A percentile compares a stretch with the other conserved stretches of the same genome.
These are phyloP conservation scores for Lepidothrix coronata DNA, from an alignment of 2,113 vertebrate genomes.

Conservation along the genomic window DNA sequence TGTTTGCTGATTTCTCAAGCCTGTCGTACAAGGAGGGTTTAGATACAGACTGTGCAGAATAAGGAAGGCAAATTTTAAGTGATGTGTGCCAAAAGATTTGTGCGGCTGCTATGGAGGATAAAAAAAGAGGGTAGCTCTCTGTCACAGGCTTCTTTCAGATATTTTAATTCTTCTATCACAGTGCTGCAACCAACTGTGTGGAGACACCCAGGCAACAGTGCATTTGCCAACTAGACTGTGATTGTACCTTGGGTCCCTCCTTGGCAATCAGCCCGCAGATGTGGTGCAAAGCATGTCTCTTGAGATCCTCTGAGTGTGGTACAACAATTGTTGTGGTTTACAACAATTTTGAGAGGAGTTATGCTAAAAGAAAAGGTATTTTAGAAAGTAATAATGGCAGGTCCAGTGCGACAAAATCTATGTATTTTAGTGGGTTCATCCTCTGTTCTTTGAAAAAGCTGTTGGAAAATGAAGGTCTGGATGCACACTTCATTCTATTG, in stretches of 20 bases:
- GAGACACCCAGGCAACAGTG: accelerated
- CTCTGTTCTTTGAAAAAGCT: not conserved
- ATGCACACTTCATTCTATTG: not conserved
- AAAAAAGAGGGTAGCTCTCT: not conserved
- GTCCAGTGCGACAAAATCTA: not conserved
- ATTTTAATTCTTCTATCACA: not conserved
- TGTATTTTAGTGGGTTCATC: accelerated
- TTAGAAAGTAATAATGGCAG: not conserved
- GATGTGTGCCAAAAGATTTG: not conserved
- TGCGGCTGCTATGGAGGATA: not conserved
- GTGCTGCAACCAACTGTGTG: not conserved
- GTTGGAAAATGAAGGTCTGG: not conserved
- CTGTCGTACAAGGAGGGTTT: not conserved
- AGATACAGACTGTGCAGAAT: not conserved
- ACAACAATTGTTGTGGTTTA: not conserved
- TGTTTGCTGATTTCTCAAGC: not conserved
- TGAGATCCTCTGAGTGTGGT: not conserved
- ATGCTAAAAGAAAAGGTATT: not conserved
- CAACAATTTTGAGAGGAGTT: not conserved
- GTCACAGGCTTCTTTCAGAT: not conserved
- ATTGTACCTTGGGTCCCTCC: not conserved
- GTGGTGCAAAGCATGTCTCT: not conserved
- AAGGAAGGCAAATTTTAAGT: not conserved
- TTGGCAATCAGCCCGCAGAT: not conserved
- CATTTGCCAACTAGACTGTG: not conserved